Evolutionary conservation across 2,888 invertebrate genomes (phyloP).

Genomic region (Nipponacmea schrenckii): DNA sequence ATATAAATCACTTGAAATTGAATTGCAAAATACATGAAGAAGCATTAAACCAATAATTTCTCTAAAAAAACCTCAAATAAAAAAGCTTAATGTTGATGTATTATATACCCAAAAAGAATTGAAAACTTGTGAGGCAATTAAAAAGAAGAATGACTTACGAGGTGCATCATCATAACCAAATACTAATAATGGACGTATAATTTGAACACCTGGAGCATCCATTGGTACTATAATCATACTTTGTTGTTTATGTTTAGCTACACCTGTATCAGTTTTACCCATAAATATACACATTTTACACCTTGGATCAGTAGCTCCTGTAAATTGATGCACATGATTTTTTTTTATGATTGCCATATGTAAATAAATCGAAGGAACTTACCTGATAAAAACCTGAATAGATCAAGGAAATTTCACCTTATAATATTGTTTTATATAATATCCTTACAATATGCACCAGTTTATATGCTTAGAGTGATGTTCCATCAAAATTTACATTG

Average conservation of each 20-base stretch:
- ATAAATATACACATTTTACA: conserved; percentile 69
- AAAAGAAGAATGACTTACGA: conserved; percentile 40
- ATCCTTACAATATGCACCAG: too few relatives aligned
- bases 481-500: too few relatives aligned
- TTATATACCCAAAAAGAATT: too few relatives aligned
- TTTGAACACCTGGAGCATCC: conserved; percentile 67
- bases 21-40: too few relatives aligned
- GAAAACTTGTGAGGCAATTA: too few relatives aligned
- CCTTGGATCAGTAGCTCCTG: conserved; percentile 67
- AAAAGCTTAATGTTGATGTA: too few relatives aligned
- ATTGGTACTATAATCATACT: conserved; percentile 70
- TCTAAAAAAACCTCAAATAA: too few relatives aligned
- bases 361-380: neutral
- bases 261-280: conserved; percentile 65
- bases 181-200: conserved; percentile 66
- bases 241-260: conserved; percentile 65
- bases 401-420: too few relatives aligned
- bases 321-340: neutral
- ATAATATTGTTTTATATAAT: too few relatives aligned
- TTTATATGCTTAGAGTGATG: too few relatives aligned
- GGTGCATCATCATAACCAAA: conserved; percentile 68
- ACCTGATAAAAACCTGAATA: neutral
- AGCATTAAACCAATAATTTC: too few relatives aligned
- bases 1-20: too few relatives aligned
- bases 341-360: neutral